These are phyloP conservation scores for Diarsia mendica DNA, from an alignment of 2,888 invertebrate genomes.

Conservation along the genomic window DNA sequence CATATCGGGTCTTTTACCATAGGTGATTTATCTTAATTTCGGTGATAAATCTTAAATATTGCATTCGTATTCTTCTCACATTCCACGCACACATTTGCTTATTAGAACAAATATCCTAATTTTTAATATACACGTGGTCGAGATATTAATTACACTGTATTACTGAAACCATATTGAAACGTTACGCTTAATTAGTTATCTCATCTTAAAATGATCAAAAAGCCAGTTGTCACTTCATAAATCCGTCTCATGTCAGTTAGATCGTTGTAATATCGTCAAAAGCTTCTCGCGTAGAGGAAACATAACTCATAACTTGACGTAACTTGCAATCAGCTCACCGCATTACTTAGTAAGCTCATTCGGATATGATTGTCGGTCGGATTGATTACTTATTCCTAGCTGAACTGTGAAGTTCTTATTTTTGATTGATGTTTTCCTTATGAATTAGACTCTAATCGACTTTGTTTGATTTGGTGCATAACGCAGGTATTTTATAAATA, in stretches of 20 bases:
- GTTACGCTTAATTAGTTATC: background rate
- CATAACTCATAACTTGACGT: conserved; percentile 45
- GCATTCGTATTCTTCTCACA: background rate
- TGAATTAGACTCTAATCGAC: background rate
- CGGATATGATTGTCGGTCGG: conserved; percentile 22
- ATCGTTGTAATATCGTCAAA: conserved; percentile 40
- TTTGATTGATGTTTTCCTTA: conserved; percentile 27
- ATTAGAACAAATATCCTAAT: background rate
- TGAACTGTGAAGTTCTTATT: conserved; percentile 21
- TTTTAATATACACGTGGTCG: too few species aligned
- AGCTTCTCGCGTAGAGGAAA: conserved; percentile 39
- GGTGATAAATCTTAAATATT: too few species aligned
- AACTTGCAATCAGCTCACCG: conserved; percentile 39
- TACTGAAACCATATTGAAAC: too few species aligned
- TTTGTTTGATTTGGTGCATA: background rate
- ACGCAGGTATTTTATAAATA: background rate
- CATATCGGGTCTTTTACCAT: conserved; percentile 1
- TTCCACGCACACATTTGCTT: background rate
- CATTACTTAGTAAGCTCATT: conserved; percentile 43
- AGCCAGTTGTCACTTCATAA: background rate
- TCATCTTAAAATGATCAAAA: background rate
- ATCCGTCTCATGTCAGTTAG: conserved; percentile 9
- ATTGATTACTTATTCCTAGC: conserved; percentile 29
- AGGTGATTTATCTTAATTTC: too few species aligned
- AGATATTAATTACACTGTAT: too few species aligned